Conservation (phyloP, 2,888 invertebrate genomes). For the Stenolophus ochropezus region DNA sequence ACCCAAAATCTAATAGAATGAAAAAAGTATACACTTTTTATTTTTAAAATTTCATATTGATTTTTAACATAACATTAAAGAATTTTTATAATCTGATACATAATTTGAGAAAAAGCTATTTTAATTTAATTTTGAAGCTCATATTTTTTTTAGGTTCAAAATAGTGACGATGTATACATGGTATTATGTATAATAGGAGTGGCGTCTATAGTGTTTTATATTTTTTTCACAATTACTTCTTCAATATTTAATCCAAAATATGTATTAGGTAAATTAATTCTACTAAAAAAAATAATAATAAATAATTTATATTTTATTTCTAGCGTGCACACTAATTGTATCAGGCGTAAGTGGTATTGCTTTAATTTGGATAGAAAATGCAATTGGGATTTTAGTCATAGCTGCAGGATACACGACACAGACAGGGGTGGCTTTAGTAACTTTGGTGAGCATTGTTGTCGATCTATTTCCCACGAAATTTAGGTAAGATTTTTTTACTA, state of each 20-base stretch:
- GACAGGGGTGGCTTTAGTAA: neutral
- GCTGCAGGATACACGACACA: slow-evolving; percentile 13
- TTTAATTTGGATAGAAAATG: slow-evolving; percentile 21
- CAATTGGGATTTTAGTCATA: slow-evolving; percentile 17
- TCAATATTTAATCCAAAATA: neutral
- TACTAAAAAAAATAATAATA: neutral
- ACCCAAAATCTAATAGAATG: no score
- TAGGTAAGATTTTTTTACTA: slow-evolving; percentile 61
- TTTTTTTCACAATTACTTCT: neutral
- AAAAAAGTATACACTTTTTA: no score
- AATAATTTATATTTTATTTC: neutral
- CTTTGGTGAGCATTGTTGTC: slow-evolving; percentile 20
- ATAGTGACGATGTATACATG: neutral
- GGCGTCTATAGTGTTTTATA: neutral
- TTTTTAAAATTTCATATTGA: no score
- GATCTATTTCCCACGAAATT: slow-evolving; percentile 56
- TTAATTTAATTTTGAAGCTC: no score
- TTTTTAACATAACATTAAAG: no score
- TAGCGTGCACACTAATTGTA: slow-evolving; percentile 6
- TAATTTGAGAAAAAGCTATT: no score
- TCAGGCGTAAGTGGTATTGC: slow-evolving; percentile 30
- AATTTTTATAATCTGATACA: no score
- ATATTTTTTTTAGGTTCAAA: neutral
- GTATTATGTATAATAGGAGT: neutral
- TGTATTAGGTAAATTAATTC: neutral